phyloP scores from a whole-genome alignment of 2,888 invertebrate genomes.

The Oxyteleia sp. region DNA sequence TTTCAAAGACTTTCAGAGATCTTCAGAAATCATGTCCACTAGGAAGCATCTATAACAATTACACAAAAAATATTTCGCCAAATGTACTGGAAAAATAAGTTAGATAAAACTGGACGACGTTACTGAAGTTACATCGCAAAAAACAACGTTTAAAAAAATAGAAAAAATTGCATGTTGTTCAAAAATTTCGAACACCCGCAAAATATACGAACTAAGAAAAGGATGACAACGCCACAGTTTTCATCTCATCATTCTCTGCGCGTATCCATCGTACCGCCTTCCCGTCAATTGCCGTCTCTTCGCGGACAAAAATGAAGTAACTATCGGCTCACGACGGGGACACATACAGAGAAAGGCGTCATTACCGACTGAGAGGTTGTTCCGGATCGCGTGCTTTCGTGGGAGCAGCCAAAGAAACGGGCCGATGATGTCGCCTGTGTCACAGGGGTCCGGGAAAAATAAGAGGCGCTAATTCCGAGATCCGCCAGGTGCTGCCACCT shows the following conservation, averaged over 20 bases:
- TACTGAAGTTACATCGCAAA: too few species aligned
- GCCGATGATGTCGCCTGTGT: constrained; percentile 75
- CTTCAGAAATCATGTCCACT: too few species aligned
- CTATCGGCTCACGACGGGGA: constrained; percentile 44
- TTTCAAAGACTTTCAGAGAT: too few species aligned
- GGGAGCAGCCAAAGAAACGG: constrained; percentile 67
- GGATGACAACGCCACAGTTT: too few species aligned
- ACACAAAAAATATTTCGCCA: too few species aligned
- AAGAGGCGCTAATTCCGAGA: constrained; percentile 29
- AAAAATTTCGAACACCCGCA: too few species aligned
- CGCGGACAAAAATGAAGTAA: constrained; percentile 34
- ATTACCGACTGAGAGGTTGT: constrained; percentile 78
- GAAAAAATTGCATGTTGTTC: too few species aligned
- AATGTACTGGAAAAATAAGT: too few species aligned
- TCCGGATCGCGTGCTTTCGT: constrained; percentile 69
- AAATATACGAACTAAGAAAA: too few species aligned
- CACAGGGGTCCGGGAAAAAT: constrained; percentile 52
- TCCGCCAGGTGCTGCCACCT: constrained; percentile 86
- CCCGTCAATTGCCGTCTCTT: constrained; percentile 9
- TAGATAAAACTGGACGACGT: too few species aligned
- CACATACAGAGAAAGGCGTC: constrained; percentile 48
- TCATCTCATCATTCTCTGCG: background rate
- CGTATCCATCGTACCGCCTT: constrained; percentile 28
- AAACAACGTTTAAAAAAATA: too few species aligned
- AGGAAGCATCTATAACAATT: too few species aligned